Conservation (phyloP, 2,888 invertebrate genomes). For the Scaeva pyrastri region DNA sequence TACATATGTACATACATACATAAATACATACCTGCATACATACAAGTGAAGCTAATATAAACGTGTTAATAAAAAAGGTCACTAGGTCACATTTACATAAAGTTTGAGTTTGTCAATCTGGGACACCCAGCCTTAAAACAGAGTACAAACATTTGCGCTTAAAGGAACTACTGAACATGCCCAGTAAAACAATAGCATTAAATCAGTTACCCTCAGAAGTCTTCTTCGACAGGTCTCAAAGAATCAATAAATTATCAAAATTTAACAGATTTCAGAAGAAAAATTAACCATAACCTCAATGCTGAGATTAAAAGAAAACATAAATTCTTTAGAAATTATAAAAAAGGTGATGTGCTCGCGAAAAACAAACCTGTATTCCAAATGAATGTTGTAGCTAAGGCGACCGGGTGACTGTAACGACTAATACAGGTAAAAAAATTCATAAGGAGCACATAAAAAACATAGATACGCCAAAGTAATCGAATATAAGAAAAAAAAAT, state of each 20-base stretch:
- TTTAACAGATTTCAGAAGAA: constrained; percentile 36
- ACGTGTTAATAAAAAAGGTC: too few relatives aligned
- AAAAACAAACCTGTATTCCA: neutral
- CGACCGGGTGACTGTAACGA: constrained; percentile 17
- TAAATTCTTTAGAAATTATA: constrained; percentile 25
- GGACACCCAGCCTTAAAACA: constrained; percentile 15
- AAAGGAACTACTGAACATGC: too few relatives aligned
- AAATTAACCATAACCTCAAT: constrained; percentile 41
- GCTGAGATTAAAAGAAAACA: constrained; percentile 36
- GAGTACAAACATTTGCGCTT: constrained; percentile 9
- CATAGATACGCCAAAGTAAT: too few relatives aligned
- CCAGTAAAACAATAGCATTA: constrained; percentile 49
- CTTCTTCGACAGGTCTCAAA: constrained; percentile 44
- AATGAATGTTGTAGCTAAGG: too few relatives aligned
- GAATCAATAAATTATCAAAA: constrained; percentile 56
- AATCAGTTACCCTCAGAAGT: constrained; percentile 55
- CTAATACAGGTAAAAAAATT: constrained; percentile 25
- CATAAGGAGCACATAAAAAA: neutral
- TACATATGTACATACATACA: too few relatives aligned
- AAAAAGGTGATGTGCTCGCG: constrained; percentile 8
- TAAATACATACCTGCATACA: too few relatives aligned
- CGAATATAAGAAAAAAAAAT: too few relatives aligned
- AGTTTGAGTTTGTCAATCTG: too few relatives aligned
- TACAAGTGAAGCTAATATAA: too few relatives aligned
- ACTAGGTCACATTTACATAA: too few relatives aligned